Evolutionary conservation across 2,888 invertebrate species (phyloP).

Genomic region (Ganaspis brasiliensis): DNA sequence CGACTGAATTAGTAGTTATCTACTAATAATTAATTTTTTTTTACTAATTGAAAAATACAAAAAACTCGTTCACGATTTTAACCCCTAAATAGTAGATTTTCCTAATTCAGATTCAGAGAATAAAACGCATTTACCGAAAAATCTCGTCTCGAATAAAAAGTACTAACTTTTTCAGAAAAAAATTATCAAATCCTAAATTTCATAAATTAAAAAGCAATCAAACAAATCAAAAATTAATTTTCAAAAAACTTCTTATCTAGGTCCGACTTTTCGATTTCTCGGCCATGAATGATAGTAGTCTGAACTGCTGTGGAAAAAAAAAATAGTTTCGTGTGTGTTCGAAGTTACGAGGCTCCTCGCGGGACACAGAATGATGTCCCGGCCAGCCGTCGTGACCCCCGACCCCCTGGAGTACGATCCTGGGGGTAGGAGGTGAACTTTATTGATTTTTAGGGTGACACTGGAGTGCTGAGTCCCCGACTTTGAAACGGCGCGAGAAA

Average conservation of each 20-base stretch:
- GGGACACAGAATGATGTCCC: conserved; percentile 71
- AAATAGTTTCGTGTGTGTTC: conserved; percentile 1
- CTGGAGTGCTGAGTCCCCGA: conserved; percentile 82
- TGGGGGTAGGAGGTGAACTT: conserved; percentile 81
- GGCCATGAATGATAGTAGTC: neutral
- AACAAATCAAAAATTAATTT: no score
- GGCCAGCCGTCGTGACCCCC: conserved; percentile 70
- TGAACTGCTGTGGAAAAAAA: conserved; percentile 21
- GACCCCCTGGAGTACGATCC: conserved; percentile 67
- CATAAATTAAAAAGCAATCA: no score
- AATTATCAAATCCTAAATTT: no score
- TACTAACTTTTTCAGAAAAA: no score
- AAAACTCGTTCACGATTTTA: no score
- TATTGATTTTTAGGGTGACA: conserved; percentile 87
- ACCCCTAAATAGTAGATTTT: no score
- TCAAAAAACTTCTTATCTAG: neutral
- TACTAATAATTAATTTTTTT: no score
- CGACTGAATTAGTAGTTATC: no score
- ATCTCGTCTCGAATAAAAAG: no score
- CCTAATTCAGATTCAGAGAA: no score
- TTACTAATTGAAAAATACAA: no score
- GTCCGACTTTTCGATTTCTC: neutral
- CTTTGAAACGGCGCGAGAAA: conserved; percentile 80
- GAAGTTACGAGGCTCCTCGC: conserved; percentile 54
- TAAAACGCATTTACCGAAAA: no score